A percentile compares a stretch with the other conserved stretches of the same genome.
These are phyloP conservation scores for Helicoverpa assulta DNA, from an alignment of 2,888 invertebrate species.

Conservation along the genomic window DNA sequence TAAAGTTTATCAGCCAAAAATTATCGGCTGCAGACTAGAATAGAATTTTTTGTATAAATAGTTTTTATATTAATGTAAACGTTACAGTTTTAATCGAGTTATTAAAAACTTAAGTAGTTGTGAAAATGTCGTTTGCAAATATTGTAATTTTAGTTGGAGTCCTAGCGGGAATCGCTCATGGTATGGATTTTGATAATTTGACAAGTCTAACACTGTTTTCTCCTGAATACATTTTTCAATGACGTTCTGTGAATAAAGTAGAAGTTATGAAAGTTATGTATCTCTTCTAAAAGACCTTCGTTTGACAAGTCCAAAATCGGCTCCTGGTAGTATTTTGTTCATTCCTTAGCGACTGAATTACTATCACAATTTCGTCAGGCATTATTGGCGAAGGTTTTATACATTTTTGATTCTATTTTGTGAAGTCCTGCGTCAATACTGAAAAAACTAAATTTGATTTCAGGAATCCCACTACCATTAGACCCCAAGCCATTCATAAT, in stretches of 20 bases:
- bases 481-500: slow-evolving; percentile 48
- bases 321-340: too few species aligned
- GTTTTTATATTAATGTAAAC: background rate
- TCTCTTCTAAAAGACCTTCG: too few species aligned
- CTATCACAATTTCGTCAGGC: too few species aligned
- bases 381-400: too few species aligned
- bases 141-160: slow-evolving; percentile 15
- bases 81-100: slow-evolving; percentile 4
- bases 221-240: too few species aligned
- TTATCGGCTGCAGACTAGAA: slow-evolving; percentile 34
- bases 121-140: slow-evolving; percentile 10
- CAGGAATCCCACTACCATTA: slow-evolving; percentile 23
- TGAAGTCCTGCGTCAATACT: too few species aligned
- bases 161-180: slow-evolving; percentile 2
- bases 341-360: too few species aligned
- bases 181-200: slow-evolving; percentile 12
- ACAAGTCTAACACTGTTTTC: too few species aligned
- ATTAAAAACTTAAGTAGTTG: background rate
- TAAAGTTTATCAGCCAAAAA: slow-evolving; percentile 11
- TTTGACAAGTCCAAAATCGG: too few species aligned
- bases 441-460: background rate
- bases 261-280: too few species aligned
- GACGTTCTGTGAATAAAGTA: too few species aligned
- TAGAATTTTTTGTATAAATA: slow-evolving; percentile 30
- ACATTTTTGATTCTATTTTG: too few species aligned